phyloP scores from a whole-genome alignment of 2,888 invertebrate genomes.

The Argyra leucocephala region DNA sequence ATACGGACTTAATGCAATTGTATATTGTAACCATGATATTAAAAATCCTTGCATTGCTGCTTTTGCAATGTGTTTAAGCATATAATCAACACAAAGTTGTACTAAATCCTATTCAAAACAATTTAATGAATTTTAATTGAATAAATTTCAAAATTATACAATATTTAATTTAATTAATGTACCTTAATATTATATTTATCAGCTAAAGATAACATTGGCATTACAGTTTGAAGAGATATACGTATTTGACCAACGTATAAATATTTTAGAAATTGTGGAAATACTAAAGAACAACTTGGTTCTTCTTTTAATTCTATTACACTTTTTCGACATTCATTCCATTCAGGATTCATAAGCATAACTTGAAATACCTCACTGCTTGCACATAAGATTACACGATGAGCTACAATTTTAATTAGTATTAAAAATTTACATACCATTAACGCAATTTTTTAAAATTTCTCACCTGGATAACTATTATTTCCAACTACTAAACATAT shows the following conservation, averaged over 20 bases:
- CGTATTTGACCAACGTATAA: slow-evolving; percentile 84
- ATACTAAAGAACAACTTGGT: slow-evolving; percentile 71
- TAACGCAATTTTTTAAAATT: background rate
- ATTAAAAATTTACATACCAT: background rate
- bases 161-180: slow-evolving; percentile 23
- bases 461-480: slow-evolving; percentile 55
- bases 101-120: slow-evolving; percentile 81
- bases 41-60: slow-evolving; percentile 73
- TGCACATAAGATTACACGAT: slow-evolving; percentile 82
- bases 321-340: slow-evolving; percentile 82
- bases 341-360: slow-evolving; percentile 91
- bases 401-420: slow-evolving; percentile 47
- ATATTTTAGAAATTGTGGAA: slow-evolving; percentile 76
- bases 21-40: slow-evolving; percentile 86
- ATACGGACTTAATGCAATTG: slow-evolving; percentile 65
- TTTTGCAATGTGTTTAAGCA: slow-evolving; percentile 77
- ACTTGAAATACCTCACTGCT: slow-evolving; percentile 94
- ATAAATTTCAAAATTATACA: no score
- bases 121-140: slow-evolving; percentile 25
- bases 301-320: slow-evolving; percentile 78
- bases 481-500: slow-evolving; percentile 75
- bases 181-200: slow-evolving; percentile 92
- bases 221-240: slow-evolving; percentile 72
- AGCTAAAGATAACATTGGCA: slow-evolving; percentile 79
- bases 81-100: slow-evolving; percentile 71